Conservation (phyloP, 2,113 vertebrate species). For the Otus sunia region DNA sequence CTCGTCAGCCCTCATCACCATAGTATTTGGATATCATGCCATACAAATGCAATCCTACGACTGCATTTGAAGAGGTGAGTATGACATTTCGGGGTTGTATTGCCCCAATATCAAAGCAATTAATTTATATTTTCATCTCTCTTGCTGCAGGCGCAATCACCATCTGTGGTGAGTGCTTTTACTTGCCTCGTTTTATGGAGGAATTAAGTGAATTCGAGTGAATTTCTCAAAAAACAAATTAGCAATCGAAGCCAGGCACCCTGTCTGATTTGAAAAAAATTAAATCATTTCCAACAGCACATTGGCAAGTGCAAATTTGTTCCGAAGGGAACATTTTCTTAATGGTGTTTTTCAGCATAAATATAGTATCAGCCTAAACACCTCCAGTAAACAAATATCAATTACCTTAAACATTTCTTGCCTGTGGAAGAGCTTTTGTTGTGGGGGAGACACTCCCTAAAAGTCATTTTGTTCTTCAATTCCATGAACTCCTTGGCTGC, state of each 20-base stretch:
- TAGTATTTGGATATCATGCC: rapidly evolving
- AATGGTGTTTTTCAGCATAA: background rate
- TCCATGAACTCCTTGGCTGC: rapidly evolving
- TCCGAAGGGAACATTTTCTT: background rate
- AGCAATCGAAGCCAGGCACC: background rate
- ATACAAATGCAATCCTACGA: background rate
- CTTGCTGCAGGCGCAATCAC: background rate
- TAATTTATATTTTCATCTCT: background rate
- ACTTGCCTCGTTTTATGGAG: background rate
- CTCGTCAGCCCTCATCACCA: background rate
- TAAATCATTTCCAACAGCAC: background rate
- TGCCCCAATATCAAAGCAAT: background rate
- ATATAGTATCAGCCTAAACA: background rate
- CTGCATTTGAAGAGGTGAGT: background rate
- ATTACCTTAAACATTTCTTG: background rate
- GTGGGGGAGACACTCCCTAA: background rate
- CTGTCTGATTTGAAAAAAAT: background rate
- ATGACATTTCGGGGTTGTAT: background rate
- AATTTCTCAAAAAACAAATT: background rate
- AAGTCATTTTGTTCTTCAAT: background rate
- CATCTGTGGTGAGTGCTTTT: background rate
- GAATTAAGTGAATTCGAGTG: background rate
- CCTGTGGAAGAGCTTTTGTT: background rate
- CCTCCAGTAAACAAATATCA: background rate
- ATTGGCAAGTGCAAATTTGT: background rate